These are phyloP conservation scores for Reticulitermes speratus DNA, from an alignment of 1,140 invertebrate species.

Conservation along the genomic window DNA sequence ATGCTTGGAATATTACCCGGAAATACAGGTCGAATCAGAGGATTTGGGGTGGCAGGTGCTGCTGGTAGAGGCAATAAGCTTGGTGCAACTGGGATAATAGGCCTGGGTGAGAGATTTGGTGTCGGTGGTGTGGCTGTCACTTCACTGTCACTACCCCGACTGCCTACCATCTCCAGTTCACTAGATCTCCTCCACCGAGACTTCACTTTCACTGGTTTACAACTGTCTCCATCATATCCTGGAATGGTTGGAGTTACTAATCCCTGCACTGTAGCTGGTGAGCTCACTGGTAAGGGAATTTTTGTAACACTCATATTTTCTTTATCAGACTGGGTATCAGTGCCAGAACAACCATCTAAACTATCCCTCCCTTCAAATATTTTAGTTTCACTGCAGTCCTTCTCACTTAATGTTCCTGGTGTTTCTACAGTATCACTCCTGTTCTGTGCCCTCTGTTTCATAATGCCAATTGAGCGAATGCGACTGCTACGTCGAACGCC, in stretches of 20 bases:
- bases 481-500: slow-evolving; percentile 56
- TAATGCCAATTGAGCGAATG: slow-evolving; percentile 58
- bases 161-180: slow-evolving; percentile 72
- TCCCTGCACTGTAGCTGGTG: neutral
- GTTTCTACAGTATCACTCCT: neutral
- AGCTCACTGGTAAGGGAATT: slow-evolving; percentile 21
- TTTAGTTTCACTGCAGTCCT: neutral
- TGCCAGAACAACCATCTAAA: slow-evolving; percentile 17
- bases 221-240: slow-evolving; percentile 22
- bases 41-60: slow-evolving; percentile 45
- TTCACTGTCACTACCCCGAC: slow-evolving; percentile 33
- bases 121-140: slow-evolving; percentile 32
- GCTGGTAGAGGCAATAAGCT: slow-evolving; percentile 46
- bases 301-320: slow-evolving; percentile 12
- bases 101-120: slow-evolving; percentile 33
- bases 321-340: neutral
- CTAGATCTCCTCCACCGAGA: slow-evolving; percentile 80
- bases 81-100: slow-evolving; percentile 35
- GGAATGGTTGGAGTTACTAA: neutral
- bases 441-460: slow-evolving; percentile 51
- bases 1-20: neutral
- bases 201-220: slow-evolving; percentile 79
- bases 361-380: neutral
- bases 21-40: neutral
- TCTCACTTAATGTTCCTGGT: neutral